These are phyloP conservation scores for Trichosurus vulpecula DNA, from an alignment of 2,797 vertebrate species.

Conservation along the genomic window DNA sequence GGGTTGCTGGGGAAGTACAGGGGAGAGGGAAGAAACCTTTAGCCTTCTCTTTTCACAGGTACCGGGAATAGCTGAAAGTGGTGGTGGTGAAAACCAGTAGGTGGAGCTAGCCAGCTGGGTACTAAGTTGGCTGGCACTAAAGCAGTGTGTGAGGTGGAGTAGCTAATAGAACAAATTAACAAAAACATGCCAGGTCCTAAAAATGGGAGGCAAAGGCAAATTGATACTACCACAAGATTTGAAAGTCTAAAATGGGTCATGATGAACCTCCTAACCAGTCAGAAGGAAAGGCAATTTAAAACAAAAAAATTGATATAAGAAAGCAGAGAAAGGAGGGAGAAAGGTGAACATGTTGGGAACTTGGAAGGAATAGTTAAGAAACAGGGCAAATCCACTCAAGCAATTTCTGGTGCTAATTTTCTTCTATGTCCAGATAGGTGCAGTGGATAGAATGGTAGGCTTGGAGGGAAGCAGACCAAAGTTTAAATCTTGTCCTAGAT, in stretches of 20 bases:
- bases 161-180: not conserved
- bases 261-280: not conserved
- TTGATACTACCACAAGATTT: not conserved
- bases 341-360: not conserved
- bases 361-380: not conserved
- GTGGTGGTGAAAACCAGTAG: not conserved
- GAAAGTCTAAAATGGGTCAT: not conserved
- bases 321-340: no score
- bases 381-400: not conserved
- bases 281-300: constrained; percentile 13
- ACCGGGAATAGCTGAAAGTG: not conserved
- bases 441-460: not conserved
- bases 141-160: not conserved
- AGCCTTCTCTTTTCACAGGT: not conserved
- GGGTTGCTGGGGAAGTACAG: no score
- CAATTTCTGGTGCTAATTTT: not conserved
- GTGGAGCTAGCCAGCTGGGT: not conserved
- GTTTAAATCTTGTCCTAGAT: not conserved
- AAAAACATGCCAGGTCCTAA: not conserved
- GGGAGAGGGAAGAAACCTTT: not conserved
- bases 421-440: not conserved
- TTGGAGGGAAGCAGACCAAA: not conserved
- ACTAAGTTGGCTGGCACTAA: not conserved
- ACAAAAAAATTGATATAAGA: not conserved
- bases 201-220: not conserved